These are phyloP conservation scores for Silurus glanis DNA, from an alignment of 2,113 vertebrate species.

Conservation along the genomic window DNA sequence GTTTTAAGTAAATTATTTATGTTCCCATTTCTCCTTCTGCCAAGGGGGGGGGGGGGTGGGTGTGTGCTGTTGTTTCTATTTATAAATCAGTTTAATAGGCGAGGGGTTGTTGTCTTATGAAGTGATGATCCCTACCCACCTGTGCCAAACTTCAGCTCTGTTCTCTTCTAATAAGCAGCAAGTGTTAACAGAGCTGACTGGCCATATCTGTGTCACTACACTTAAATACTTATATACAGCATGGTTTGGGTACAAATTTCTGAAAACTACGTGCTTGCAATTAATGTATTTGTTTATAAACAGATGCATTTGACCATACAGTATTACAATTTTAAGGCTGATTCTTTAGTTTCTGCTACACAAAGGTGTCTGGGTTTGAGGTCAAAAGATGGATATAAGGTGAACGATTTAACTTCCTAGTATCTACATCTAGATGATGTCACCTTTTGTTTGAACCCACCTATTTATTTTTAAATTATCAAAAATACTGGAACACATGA, in stretches of 20 bases:
- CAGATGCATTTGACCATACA: background rate
- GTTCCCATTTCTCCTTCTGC: background rate
- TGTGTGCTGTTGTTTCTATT: slow-evolving; percentile 13
- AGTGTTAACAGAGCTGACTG: background rate
- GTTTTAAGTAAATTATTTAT: background rate
- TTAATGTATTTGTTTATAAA: background rate
- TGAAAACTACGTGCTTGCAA: background rate
- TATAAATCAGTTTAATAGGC: slow-evolving; percentile 30
- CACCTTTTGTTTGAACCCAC: background rate
- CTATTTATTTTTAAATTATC: background rate
- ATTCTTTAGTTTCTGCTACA: background rate
- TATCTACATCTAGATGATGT: background rate
- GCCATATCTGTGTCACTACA: background rate
- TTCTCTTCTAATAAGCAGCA: slow-evolving; percentile 2
- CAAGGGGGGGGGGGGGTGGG: no score
- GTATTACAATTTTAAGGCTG: background rate
- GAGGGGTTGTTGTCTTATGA: background rate
- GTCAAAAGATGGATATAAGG: background rate
- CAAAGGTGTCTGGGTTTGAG: background rate
- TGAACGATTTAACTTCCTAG: background rate
- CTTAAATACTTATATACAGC: background rate
- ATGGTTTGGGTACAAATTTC: background rate
- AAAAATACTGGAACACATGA: background rate
- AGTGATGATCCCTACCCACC: background rate
- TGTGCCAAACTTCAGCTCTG: background rate